Evolutionary conservation across 1,140 invertebrate genomes (phyloP).

Genomic region (Matsumurasca onukii): DNA sequence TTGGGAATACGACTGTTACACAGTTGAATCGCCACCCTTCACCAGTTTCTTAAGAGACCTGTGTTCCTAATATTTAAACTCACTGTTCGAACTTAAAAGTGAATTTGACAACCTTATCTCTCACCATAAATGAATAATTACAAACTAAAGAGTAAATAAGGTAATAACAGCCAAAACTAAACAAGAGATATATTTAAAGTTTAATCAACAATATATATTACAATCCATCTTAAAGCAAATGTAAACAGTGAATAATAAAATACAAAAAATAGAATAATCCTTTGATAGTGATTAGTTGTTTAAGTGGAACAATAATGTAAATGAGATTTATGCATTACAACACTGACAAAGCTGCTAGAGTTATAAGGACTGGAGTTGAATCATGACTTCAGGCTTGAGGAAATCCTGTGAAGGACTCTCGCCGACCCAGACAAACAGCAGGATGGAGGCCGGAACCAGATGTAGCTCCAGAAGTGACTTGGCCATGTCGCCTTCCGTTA

Average conservation of each 20-base stretch:
- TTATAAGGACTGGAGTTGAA: slow-evolving; percentile 56
- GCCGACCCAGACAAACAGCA: slow-evolving; percentile 66
- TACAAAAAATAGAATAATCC: background rate
- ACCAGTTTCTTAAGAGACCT: too few species aligned
- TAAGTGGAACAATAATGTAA: background rate
- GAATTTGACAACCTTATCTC: too few species aligned
- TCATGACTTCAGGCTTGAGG: slow-evolving; percentile 73
- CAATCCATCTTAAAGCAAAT: background rate
- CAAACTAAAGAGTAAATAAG: too few species aligned
- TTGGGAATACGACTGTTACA: too few species aligned
- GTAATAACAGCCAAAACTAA: too few species aligned
- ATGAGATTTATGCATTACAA: background rate
- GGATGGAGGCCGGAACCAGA: slow-evolving; percentile 71
- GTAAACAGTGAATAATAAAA: background rate
- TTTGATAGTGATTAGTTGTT: background rate
- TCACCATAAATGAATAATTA: too few species aligned
- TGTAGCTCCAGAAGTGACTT: slow-evolving; percentile 67
- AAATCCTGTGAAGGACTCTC: slow-evolving; percentile 57
- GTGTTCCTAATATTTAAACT: too few species aligned
- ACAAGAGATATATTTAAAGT: too few species aligned
- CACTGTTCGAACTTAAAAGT: too few species aligned
- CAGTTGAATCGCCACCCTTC: too few species aligned
- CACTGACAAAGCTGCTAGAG: background rate
- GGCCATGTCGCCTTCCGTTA: slow-evolving; percentile 60
- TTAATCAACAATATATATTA: background rate